Conservation (phyloP, 2,113 vertebrate species). For the Myotis davidii region DNA sequence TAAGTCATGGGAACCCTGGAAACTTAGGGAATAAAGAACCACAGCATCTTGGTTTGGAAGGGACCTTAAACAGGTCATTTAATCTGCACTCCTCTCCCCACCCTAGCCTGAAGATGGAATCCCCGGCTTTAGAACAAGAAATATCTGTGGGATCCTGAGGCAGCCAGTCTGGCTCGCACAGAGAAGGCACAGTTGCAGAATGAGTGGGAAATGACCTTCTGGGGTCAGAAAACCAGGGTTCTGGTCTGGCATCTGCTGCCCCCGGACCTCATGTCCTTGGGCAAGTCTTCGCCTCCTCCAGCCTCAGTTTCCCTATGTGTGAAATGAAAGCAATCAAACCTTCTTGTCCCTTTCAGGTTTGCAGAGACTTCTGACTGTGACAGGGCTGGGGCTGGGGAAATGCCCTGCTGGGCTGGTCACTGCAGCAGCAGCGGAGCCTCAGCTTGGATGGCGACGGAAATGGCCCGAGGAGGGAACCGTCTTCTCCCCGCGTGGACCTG, state of each 20-base stretch:
- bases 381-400: neutral
- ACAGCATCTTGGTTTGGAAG: neutral
- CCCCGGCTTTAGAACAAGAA: neutral
- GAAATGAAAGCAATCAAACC: neutral
- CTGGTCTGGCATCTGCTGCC: neutral
- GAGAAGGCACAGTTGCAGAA: neutral
- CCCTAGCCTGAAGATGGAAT: neutral
- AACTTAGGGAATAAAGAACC: neutral
- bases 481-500: neutral
- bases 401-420: neutral
- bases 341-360: neutral
- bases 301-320: neutral
- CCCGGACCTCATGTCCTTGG: neutral
- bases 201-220: neutral
- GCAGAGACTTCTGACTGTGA: neutral
- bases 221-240: neutral
- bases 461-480: neutral
- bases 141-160: neutral
- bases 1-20: neutral
- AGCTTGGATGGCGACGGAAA: neutral
- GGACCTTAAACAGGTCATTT: neutral
- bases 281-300: neutral
- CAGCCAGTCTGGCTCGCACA: neutral
- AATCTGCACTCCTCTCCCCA: neutral
- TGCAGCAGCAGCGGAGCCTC: neutral